phyloP scores from a whole-genome alignment of 37 sponge, comb jelly and placozoan genomes.

The Amphimedon queenslandica region DNA sequence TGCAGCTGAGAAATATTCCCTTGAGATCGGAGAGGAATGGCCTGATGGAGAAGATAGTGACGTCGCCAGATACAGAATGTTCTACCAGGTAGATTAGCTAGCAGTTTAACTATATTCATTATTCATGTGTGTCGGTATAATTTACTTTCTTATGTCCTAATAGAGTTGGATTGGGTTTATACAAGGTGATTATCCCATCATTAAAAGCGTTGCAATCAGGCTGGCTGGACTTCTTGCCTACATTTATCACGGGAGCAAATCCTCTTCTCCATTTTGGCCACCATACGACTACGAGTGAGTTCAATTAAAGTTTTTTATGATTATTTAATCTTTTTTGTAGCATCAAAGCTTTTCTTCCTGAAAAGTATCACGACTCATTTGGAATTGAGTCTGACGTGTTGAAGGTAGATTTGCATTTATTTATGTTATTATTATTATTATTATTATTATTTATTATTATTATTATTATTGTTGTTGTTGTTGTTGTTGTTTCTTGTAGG shows the following conservation, averaged over 20 bases:
- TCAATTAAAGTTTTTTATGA: neutral
- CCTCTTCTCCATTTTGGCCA: slow-evolving; percentile 23
- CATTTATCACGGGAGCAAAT: slow-evolving; percentile 40
- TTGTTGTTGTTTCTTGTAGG: no score
- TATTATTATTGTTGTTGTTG: no score
- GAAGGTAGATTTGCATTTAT: no score
- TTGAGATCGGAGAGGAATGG: slow-evolving; percentile 61
- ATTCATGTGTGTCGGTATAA: neutral
- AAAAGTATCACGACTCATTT: neutral
- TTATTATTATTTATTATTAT: no score
- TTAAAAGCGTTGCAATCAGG: slow-evolving; percentile 15
- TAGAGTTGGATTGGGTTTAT: slow-evolving; percentile 22
- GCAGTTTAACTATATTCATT: neutral
- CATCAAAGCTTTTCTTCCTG: neutral
- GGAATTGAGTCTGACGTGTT: neutral
- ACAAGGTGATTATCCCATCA: slow-evolving; percentile 13
- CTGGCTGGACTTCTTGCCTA: slow-evolving; percentile 48
- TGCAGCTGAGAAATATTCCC: slow-evolving; percentile 8
- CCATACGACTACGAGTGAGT: slow-evolving; percentile 52
- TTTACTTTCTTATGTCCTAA: neutral
- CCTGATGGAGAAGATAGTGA: slow-evolving; percentile 37
- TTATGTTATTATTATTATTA: no score
- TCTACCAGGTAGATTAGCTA: slow-evolving; percentile 44
- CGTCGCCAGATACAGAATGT: slow-evolving; percentile 40
- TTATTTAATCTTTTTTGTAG: neutral